phyloP scores from a whole-genome alignment of 2,113 vertebrate genomes.

The Sporophila hypoxantha region DNA sequence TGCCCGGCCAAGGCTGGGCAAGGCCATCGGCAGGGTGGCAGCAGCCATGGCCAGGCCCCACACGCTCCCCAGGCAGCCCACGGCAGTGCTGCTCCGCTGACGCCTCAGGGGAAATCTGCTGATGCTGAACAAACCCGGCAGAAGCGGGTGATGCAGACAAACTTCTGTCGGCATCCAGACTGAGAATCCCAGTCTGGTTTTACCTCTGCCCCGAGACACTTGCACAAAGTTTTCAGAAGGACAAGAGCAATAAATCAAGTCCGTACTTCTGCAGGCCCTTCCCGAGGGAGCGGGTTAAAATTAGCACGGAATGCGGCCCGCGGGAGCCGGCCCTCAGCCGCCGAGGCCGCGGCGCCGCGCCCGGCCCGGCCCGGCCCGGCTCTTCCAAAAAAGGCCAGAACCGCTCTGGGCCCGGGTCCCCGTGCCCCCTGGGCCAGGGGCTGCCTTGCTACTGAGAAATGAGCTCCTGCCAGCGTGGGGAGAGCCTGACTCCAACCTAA shows the following conservation, averaged over 20 bases:
- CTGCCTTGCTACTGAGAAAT: rapidly evolving
- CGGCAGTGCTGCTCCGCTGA: neutral
- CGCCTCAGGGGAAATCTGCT: neutral
- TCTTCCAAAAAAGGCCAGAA: slow-evolving; percentile 48
- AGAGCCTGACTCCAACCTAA: rapidly evolving
- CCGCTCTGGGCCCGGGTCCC: neutral
- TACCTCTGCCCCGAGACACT: neutral
- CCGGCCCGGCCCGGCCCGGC: neutral
- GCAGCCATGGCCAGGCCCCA: neutral
- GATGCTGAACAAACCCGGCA: rapidly evolving
- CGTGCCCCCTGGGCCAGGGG: neutral
- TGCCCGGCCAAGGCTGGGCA: neutral
- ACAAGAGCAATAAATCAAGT: slow-evolving; percentile 35
- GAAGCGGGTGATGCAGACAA: rapidly evolving
- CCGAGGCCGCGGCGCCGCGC: neutral
- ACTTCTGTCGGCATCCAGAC: neutral
- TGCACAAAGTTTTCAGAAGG: slow-evolving; percentile 4
- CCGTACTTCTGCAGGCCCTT: neutral
- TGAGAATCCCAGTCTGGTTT: slow-evolving; percentile 35
- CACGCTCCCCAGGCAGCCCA: neutral
- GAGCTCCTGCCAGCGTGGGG: rapidly evolving
- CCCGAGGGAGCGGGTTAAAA: slow-evolving; percentile 53
- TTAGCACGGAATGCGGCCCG: slow-evolving; percentile 60
- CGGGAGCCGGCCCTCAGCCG: neutral
- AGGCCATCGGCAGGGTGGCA: neutral